Evolutionary conservation across 1,140 invertebrate species (phyloP).

Genomic region (Thaumetopoea pityocampa): DNA sequence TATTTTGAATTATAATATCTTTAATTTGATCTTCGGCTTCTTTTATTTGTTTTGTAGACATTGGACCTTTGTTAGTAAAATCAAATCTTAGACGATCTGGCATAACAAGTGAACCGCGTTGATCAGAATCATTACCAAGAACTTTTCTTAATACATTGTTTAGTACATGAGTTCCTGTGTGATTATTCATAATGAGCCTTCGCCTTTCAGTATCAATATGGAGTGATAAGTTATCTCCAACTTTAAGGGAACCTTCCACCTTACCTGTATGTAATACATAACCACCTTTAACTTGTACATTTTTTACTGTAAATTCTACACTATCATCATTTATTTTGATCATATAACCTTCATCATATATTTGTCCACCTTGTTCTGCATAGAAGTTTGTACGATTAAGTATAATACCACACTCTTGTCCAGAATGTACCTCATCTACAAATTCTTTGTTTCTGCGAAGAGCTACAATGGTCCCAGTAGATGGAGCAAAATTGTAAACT

Average conservation of each 20-base stretch:
- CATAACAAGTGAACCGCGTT: conserved; percentile 98
- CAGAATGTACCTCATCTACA: conserved; percentile 88
- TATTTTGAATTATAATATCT: conserved; percentile 87
- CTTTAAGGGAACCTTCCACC: conserved; percentile 88
- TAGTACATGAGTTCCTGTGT: conserved; percentile 98
- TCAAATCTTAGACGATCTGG: conserved; percentile 97
- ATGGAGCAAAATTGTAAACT: conserved; percentile 83
- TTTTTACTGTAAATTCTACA: conserved; percentile 94
- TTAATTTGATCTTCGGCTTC: conserved; percentile 88
- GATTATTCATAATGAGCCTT: conserved; percentile 97
- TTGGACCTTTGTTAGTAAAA: conserved; percentile 96
- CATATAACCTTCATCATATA: conserved; percentile 97
- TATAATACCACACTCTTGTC: conserved; percentile 94
- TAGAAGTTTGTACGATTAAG: conserved; percentile 97
- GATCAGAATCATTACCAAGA: conserved; percentile 93
- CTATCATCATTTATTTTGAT: conserved; percentile 90
- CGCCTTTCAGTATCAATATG: conserved; percentile 90
- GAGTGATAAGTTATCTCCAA: conserved; percentile 91
- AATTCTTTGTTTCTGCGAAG: conserved; percentile 89
- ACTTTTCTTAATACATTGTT: conserved; percentile 96
- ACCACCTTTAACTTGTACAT: conserved; percentile 97
- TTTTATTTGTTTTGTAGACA: conserved; percentile 92
- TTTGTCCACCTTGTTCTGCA: conserved; percentile 99
- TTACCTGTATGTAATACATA: conserved; percentile 96
- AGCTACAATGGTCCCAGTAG: conserved; percentile 82